Conservation (phyloP, 2,888 invertebrate species). For the Chaetoderma sp. region DNA sequence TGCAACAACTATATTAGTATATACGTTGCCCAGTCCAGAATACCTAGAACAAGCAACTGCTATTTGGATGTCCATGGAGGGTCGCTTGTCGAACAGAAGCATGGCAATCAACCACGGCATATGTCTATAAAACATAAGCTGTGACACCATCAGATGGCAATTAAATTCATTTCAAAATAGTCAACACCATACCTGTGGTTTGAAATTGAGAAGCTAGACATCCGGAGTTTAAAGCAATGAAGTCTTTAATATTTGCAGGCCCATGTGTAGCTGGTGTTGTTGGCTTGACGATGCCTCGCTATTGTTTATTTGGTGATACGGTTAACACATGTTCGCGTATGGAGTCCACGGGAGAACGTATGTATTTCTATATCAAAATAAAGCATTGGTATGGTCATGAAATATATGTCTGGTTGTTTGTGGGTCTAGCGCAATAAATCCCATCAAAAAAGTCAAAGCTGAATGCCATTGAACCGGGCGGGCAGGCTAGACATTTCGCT, state of each 20-base stretch:
- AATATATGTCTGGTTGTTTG: not conserved
- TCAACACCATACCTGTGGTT: not conserved
- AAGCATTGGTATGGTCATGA: not conserved
- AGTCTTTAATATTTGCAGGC: slow-evolving; percentile 31
- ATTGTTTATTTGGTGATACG: slow-evolving; percentile 74
- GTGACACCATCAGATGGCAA: no score
- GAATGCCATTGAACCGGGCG: no score
- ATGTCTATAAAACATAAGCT: no score
- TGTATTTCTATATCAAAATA: not conserved
- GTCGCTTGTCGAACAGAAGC: no score
- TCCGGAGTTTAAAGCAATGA: not conserved
- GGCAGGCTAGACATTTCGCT: no score
- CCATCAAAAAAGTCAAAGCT: no score
- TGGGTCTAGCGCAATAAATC: no score
- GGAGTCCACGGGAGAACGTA: slow-evolving; percentile 61
- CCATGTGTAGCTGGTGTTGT: slow-evolving; percentile 85
- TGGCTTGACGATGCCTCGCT: slow-evolving; percentile 91
- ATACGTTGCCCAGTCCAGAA: no score
- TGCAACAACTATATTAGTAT: no score
- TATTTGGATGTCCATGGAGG: no score
- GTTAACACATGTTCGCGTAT: slow-evolving; percentile 60
- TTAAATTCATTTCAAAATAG: not conserved
- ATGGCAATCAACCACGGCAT: no score
- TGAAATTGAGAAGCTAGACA: not conserved
- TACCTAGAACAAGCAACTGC: no score